A percentile compares a stretch with the other conserved stretches of the same genome.
phyloP scores from a whole-genome alignment of 1,140 invertebrate genomes.

The Diploscapter pachys region DNA sequence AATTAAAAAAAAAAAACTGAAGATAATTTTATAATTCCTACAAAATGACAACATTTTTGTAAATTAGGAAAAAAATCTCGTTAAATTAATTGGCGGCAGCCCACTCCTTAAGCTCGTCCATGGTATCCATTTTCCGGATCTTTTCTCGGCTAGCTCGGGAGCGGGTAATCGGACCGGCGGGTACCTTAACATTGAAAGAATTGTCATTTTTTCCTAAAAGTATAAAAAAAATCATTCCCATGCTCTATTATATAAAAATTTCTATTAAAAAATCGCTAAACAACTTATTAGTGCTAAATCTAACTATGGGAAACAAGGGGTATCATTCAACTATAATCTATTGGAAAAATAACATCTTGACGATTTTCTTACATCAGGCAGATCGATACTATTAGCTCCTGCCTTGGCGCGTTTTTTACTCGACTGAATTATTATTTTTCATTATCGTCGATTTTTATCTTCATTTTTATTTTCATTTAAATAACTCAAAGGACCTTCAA shows the following conservation, averaged over 20 bases:
- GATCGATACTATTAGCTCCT: no score
- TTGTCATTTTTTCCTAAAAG: neutral
- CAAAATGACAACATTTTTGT: neutral
- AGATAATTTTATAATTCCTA: no score
- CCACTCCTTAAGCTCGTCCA: slow-evolving; percentile 35
- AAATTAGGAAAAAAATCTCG: neutral
- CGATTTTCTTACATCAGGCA: no score
- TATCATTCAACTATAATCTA: no score
- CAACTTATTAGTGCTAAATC: no score
- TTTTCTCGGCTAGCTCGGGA: slow-evolving; percentile 11
- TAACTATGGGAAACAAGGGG: no score
- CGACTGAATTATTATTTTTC: no score
- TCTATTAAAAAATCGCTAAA: no score
- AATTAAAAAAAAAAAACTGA: no score
- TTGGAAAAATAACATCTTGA: no score
- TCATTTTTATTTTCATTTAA: neutral
- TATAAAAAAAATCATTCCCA: neutral
- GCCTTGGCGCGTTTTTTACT: no score
- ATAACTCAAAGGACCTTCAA: slow-evolving; percentile 7
- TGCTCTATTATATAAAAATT: neutral
- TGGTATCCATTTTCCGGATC: slow-evolving; percentile 16
- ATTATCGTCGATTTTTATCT: no score
- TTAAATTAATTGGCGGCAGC: slow-evolving; percentile 29
- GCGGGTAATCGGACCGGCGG: slow-evolving; percentile 12
- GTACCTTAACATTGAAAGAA: slow-evolving; percentile 2